Percentiles rank a stretch among this genome's conserved stretches.
phyloP scores from a whole-genome alignment of 2,113 vertebrate species.

The Chionis minor region DNA sequence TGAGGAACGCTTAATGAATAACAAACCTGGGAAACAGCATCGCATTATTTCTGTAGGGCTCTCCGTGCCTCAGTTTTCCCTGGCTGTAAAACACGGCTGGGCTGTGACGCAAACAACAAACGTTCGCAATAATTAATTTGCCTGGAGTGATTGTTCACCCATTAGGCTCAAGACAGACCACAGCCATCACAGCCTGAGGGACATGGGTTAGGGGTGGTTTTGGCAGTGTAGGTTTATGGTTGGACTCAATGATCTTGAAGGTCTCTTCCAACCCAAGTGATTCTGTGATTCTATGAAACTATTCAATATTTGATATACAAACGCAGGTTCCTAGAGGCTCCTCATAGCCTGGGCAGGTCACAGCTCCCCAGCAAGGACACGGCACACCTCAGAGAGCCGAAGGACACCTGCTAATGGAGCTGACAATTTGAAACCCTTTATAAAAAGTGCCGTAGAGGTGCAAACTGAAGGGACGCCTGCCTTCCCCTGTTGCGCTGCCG shows the following conservation, averaged over 20 bases:
- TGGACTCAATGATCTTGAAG: too few species aligned
- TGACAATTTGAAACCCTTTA: not conserved
- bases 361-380: not conserved
- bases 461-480: not conserved
- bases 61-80: not conserved
- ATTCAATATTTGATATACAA: not conserved
- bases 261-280: too few species aligned
- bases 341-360: not conserved
- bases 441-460: accelerated
- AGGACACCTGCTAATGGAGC: accelerated
- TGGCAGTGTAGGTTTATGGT: too few species aligned
- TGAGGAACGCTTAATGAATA: not conserved
- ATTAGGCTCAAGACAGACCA: not conserved
- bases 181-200: not conserved
- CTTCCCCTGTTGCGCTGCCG: accelerated
- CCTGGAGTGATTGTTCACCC: not conserved
- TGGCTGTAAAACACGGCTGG: not conserved
- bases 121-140: not conserved
- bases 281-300: not conserved
- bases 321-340: not conserved
- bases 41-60: not conserved
- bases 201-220: too few species aligned
- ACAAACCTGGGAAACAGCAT: not conserved
- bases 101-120: not conserved
- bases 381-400: accelerated